Evolutionary conservation across 2,888 invertebrate genomes (phyloP).

Genomic region (Acronicta alni): DNA sequence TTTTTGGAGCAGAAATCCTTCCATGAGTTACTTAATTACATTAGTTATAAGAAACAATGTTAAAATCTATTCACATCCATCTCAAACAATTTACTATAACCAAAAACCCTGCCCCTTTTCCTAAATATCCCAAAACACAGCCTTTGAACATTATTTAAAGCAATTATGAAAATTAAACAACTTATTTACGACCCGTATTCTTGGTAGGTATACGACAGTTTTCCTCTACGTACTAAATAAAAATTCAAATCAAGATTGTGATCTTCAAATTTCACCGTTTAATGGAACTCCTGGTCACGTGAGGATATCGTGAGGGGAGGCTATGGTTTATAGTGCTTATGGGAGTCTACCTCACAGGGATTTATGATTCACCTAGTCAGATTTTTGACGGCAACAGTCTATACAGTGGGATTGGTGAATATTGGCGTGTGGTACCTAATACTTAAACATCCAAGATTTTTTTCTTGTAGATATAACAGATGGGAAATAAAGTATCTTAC

Average conservation of each 20-base stretch:
- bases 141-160: conserved; percentile 24
- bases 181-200: conserved; percentile 38
- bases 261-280: conserved; percentile 62
- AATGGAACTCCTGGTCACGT: conserved; percentile 55
- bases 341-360: conserved; percentile 51
- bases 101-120: not conserved
- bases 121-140: conserved; percentile 13
- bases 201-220: conserved; percentile 40
- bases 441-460: not conserved
- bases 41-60: too few relatives aligned
- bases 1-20: not conserved
- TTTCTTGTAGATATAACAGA: too few relatives aligned
- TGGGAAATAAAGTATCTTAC: too few relatives aligned
- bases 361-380: conserved; percentile 63
- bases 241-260: conserved; percentile 54
- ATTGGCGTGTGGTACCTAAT: conserved; percentile 39
- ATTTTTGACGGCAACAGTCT: conserved; percentile 55
- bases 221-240: conserved; percentile 41
- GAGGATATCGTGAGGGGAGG: conserved; percentile 37
- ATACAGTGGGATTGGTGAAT: conserved; percentile 31
- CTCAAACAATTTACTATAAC: not conserved
- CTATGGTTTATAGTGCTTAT: conserved; percentile 54
- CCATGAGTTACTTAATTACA: not conserved
- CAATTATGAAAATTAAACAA: conserved; percentile 30
- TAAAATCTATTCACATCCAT: not conserved